Percentiles rank a stretch among this genome's conserved stretches.
Conservation (phyloP, 2,888 invertebrate species). For the Allygus modestus region DNA sequence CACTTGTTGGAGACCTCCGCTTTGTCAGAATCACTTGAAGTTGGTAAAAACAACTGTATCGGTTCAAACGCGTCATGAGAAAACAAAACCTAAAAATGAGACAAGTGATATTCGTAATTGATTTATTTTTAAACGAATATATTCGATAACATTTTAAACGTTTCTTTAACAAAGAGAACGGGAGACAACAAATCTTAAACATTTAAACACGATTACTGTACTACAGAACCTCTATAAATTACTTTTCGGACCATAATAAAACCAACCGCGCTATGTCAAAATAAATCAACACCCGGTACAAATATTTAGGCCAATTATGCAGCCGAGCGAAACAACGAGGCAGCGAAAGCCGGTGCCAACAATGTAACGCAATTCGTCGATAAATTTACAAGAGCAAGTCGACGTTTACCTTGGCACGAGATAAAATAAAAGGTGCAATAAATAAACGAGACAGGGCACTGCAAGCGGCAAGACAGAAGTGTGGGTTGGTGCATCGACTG, state of each 20-base stretch:
- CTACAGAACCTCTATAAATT: too few relatives aligned
- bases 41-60: too few relatives aligned
- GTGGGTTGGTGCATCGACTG: slow-evolving; percentile 21
- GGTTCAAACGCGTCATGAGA: too few relatives aligned
- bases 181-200: too few relatives aligned
- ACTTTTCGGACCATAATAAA: not conserved
- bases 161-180: too few relatives aligned
- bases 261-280: not conserved
- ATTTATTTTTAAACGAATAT: too few relatives aligned
- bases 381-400: slow-evolving; percentile 37
- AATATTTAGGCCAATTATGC: slow-evolving; percentile 31
- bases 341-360: slow-evolving; percentile 7
- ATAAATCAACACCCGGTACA: slow-evolving; percentile 1
- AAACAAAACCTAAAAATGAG: too few relatives aligned
- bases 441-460: slow-evolving; percentile 13
- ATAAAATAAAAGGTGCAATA: slow-evolving; percentile 37
- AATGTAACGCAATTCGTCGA: slow-evolving; percentile 30
- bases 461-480: slow-evolving; percentile 23
- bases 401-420: slow-evolving; percentile 27
- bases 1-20: too few relatives aligned
- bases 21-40: too few relatives aligned
- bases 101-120: too few relatives aligned
- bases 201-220: too few relatives aligned
- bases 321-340: not conserved
- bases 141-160: too few relatives aligned